Conservation (phyloP, 1,140 invertebrate species). For the Battus philenor region DNA sequence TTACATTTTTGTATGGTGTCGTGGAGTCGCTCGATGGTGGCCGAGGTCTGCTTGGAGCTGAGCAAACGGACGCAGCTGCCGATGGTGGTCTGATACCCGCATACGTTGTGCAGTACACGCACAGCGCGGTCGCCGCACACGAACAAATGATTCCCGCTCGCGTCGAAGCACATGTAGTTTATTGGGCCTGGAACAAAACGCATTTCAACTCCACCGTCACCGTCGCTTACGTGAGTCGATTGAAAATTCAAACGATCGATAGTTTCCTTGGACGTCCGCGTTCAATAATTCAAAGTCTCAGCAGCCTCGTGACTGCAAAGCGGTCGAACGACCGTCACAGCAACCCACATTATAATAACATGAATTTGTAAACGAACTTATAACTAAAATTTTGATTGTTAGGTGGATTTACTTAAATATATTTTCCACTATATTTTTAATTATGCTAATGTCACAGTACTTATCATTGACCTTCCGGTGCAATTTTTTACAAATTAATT, state of each 20-base stretch:
- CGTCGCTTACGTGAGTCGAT: not conserved
- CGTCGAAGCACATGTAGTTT: conserved; percentile 83
- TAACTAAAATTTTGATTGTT: no score
- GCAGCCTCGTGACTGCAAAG: not conserved
- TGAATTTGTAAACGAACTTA: no score
- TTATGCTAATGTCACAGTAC: no score
- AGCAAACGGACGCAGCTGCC: conserved; percentile 80
- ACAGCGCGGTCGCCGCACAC: conserved; percentile 86
- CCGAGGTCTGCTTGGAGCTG: conserved; percentile 79
- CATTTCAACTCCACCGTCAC: not conserved
- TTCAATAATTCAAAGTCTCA: conserved; percentile 10
- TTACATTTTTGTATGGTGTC: conserved; percentile 82
- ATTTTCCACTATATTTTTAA: no score
- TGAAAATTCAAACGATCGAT: conserved; percentile 12
- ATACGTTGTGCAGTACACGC: conserved; percentile 88
- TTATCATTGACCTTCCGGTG: no score
- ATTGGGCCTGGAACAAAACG: conserved; percentile 79
- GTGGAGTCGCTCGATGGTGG: conserved; percentile 84
- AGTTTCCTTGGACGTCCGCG: conserved; percentile 6
- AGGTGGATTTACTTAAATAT: no score
- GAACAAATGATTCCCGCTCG: conserved; percentile 84
- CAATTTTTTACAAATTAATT: no score
- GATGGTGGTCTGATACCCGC: conserved; percentile 84
- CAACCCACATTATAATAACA: no score
- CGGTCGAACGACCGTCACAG: not conserved